Percentiles rank a stretch among this genome's conserved stretches.
Conservation (phyloP, 2,888 invertebrate genomes). For the Neoaliturus tenellus region DNA sequence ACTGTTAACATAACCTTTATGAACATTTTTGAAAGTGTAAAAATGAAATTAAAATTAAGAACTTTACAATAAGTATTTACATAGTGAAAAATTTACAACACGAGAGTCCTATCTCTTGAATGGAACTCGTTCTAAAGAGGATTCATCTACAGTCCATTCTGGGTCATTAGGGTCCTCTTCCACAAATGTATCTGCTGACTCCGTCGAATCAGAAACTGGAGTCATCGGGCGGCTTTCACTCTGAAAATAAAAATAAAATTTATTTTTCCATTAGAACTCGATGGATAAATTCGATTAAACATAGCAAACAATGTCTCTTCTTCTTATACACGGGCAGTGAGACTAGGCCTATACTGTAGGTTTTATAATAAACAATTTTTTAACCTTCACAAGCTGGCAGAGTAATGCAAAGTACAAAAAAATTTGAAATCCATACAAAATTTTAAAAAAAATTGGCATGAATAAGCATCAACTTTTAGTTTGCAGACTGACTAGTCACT, state of each 20-base stretch:
- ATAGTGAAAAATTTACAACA: constrained; percentile 20
- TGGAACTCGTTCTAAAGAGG: constrained; percentile 56
- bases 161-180: constrained; percentile 91
- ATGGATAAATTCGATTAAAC: too few relatives aligned
- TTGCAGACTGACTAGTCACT: too few relatives aligned
- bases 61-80: constrained; percentile 51
- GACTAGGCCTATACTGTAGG: too few relatives aligned
- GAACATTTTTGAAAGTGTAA: constrained; percentile 50
- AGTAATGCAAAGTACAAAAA: too few relatives aligned
- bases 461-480: too few relatives aligned
- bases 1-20: constrained; percentile 42
- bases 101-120: constrained; percentile 58
- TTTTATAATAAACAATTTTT: too few relatives aligned
- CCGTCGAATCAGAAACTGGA: constrained; percentile 73
- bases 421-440: too few relatives aligned
- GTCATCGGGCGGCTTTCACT: constrained; percentile 73
- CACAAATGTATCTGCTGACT: constrained; percentile 73
- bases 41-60: constrained; percentile 44
- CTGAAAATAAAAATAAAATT: constrained; percentile 17
- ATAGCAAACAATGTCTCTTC: too few relatives aligned
- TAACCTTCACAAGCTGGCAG: too few relatives aligned
- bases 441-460: too few relatives aligned
- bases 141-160: constrained; percentile 81
- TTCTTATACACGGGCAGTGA: too few relatives aligned
- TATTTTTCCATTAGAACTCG: too few relatives aligned